Base-by-base conservation (phyloP, 64 coral and sea anemone species). In the Hydrozoanthus tunicans region DNA sequence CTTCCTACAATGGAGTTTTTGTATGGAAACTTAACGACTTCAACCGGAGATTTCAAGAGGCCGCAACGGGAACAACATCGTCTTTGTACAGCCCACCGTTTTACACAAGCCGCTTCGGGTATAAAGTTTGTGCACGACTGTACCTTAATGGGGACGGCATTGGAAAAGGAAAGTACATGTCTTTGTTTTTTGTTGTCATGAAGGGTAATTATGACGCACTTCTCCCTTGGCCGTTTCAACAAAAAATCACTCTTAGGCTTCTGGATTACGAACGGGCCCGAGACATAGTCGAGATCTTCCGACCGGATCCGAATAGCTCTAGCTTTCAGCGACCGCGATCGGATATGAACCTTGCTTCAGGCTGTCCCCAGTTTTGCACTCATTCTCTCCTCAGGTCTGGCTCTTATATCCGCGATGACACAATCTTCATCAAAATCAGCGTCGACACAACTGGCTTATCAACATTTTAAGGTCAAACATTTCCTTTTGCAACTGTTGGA, bases 61-160 rank as follows among this genome's bases (percentile, higher is more conserved):
- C 95, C 0, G 61, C 76, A 1, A 58, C 67, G 1, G 89, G 91
- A 25, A 96, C 81, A 78, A 84, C 92, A 3, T 79, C 90, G 6
- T 96, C 95, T 13, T 53, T 96, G 6, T 96, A 96, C 62, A 96
- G 95, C n/a, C 92, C 95, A 4, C 95, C 95, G 9, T 94, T 96
- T 68, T 96, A 96, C 26, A 94, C 92, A 8, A 59, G 70, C 5
- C 95, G 95, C n/a, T 92, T 94, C 77, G 95, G 95, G 1, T 94
- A 96, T 24, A 96, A 96, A 81, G 77, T 91, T n/a, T 96, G 95
- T 74, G 95, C 90, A 56, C 72, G 95, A 7, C 59, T 93, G 1
- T 96, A 94, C 70, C 72, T 94, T 20, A 92, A 94, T 70, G 95
- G 95, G 0, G 95, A 96, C 59, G 95, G 95, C 15, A 91, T 84